Evolutionary conservation across 2,888 invertebrate species (phyloP), one percentile per base, ranked within the genome.

Genomic region (Salticus scenicus): DNA sequence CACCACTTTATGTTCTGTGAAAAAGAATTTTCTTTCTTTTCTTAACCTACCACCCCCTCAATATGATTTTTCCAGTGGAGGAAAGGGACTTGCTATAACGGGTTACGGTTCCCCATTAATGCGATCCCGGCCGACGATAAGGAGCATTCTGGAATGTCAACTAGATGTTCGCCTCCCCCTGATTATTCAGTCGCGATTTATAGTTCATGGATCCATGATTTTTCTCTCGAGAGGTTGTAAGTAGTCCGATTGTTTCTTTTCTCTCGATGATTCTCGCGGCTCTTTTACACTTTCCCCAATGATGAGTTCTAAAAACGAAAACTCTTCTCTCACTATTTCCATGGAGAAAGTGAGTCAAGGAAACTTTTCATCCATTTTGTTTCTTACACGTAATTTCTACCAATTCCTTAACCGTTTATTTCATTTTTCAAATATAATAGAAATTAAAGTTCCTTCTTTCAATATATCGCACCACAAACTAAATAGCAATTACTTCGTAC

Each of bases 91-190:
- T 27, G 27, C 27, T 41, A 67, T 41, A 72, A 51, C 47, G 72
- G 47, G 47, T 47, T 72, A 51, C 72, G 31, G 31, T 51, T 57
- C 51, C 41, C 72, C 57, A 24, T 71, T 71, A 71, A 71, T 57
- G 63, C 42, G 47, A 76, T 47, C 42, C 66, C 42, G 31, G 41
- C 67, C 17, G 33, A n/a, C 67, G 67, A 67, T 67, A 67, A 67
- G 76, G 24, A 66, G 30, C 76, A 67, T 76, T 42, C 70, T 47
- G 57, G 77, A 77, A 77, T 77, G 70, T 77, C 77, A 77, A 77
- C 77, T 69, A 77, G 41, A 31, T 8, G 24, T 57, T 27, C 41
- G 8, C 41, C 41, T 72, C 33, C 20, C 31, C 57, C 41, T 66
- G 67, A 76, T 42, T 37, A 69, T 69, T 51, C 31, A 47, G 69